phyloP scores from a whole-genome alignment of 1,140 invertebrate genomes.

The Ceratina calcarata region DNA sequence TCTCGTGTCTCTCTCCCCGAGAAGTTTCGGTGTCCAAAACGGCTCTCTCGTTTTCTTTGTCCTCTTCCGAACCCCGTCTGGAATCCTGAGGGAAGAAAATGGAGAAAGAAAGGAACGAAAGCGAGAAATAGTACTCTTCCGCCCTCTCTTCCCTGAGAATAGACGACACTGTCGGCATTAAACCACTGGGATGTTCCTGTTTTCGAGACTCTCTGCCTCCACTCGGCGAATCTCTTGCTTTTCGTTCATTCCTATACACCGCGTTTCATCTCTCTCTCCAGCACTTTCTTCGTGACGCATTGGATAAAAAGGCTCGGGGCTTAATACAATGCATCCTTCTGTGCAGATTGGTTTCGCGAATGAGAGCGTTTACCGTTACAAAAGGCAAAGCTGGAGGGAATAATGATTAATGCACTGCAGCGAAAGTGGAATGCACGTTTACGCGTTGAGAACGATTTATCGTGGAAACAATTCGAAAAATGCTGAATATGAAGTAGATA shows the following conservation, averaged over 20 bases:
- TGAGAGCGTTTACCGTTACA: constrained; percentile 12
- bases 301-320: constrained; percentile 26
- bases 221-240: constrained; percentile 5
- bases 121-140: constrained; percentile 18
- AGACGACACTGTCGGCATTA: constrained; percentile 50
- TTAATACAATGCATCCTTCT: constrained; percentile 26
- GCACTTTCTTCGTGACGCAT: constrained; percentile 26
- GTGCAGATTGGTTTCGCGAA: constrained; percentile 32
- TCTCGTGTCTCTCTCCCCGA: not conserved
- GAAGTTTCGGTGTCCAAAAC: constrained; percentile 34
- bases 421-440: not conserved
- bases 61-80: not conserved
- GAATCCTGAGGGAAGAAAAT: constrained; percentile 25
- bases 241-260: not conserved
- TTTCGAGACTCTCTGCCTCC: constrained; percentile 51
- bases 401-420: constrained; percentile 17
- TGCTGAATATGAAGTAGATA: too few species aligned
- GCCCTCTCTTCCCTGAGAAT: constrained; percentile 18
- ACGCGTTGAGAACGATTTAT: not conserved
- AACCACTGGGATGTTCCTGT: constrained; percentile 61
- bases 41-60: constrained; percentile 20
- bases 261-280: not conserved
- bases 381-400: constrained; percentile 11
- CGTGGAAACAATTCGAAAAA: too few species aligned
- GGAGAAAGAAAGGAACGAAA: constrained; percentile 15